These are phyloP conservation scores for Strix aluco DNA, from an alignment of 2,113 vertebrate species.

Conservation along the genomic window DNA sequence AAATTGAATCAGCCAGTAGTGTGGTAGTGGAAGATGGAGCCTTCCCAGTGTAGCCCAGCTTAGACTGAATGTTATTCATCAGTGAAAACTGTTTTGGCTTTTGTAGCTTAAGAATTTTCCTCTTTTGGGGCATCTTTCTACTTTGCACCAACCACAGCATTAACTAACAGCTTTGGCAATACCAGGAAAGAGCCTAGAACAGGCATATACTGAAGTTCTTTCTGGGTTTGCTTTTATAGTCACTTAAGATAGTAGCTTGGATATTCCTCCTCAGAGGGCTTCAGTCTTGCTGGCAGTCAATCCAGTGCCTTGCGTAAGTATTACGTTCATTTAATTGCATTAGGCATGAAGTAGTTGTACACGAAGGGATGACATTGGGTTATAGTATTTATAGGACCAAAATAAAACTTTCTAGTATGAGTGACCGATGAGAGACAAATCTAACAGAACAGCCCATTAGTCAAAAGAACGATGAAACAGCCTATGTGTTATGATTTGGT, in stretches of 20 bases:
- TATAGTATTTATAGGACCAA: slow-evolving; percentile 33
- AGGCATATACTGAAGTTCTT: neutral
- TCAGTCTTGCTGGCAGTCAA: neutral
- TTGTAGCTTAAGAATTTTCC: neutral
- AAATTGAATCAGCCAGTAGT: neutral
- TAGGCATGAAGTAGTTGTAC: neutral
- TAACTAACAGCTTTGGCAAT: neutral
- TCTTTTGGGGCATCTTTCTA: neutral
- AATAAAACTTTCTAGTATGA: neutral
- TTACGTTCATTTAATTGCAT: neutral
- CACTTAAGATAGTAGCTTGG: neutral
- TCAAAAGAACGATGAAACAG: neutral
- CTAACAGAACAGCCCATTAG: neutral
- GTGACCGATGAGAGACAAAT: neutral
- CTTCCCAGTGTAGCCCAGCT: neutral
- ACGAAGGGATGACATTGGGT: neutral
- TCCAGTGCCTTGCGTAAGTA: neutral
- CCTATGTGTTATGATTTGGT: neutral
- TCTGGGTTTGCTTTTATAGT: neutral
- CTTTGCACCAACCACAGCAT: neutral
- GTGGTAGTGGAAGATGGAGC: neutral
- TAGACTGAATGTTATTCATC: neutral
- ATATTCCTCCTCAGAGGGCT: neutral
- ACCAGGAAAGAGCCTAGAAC: neutral
- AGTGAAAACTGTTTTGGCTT: neutral